A percentile compares a stretch with the other conserved stretches of the same genome.
phyloP scores from a whole-genome alignment of 2,797 vertebrate species.

The Tenualosa thibaudeaui region DNA sequence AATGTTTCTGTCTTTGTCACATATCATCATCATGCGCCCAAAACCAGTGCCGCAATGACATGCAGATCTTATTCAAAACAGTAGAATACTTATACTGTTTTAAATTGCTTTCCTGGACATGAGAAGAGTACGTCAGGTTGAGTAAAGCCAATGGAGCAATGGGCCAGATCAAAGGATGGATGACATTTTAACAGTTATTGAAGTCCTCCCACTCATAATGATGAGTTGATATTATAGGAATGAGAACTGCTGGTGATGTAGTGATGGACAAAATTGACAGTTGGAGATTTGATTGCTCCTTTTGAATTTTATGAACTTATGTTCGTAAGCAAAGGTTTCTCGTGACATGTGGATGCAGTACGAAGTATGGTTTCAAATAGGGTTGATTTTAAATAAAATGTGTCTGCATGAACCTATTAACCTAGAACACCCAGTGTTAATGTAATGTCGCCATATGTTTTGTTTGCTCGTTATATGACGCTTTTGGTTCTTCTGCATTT shows the following conservation, averaged over 20 bases:
- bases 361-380: too few species aligned
- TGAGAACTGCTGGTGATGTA: slow-evolving; percentile 19
- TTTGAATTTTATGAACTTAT: slow-evolving; percentile 48
- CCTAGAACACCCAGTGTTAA: neutral
- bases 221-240: slow-evolving; percentile 75
- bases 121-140: neutral
- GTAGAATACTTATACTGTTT: neutral
- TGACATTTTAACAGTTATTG: slow-evolving; percentile 70
- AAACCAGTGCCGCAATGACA: neutral
- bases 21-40: neutral
- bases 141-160: neutral
- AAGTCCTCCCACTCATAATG: neutral
- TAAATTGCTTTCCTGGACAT: neutral
- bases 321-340: slow-evolving; percentile 26
- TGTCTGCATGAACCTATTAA: neutral
- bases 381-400: neutral
- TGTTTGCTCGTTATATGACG: neutral
- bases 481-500: neutral
- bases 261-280: slow-evolving; percentile 29
- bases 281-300: neutral
- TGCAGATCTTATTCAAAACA: neutral
- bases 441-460: neutral
- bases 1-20: neutral
- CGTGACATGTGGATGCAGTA: neutral
- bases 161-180: slow-evolving; percentile 56